Evolutionary conservation across 2,113 vertebrate genomes (phyloP), one percentile per base, ranked within the genome.

Genomic region (Opisthocomus hoazin): DNA sequence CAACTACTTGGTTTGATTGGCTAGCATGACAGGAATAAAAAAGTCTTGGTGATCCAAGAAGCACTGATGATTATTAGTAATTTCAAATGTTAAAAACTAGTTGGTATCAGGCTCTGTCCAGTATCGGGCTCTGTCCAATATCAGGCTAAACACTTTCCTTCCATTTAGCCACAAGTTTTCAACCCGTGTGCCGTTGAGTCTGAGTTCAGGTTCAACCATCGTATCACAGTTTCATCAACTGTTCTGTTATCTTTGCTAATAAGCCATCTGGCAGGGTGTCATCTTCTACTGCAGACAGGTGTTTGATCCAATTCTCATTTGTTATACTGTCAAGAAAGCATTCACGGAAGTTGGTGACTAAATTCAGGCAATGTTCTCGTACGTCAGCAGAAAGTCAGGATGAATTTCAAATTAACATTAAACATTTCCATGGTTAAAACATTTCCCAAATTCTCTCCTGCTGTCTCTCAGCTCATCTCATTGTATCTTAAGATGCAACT

Each of bases 261-360:
- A 83, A 90, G 87, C 91, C 90, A 94, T 90, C 95, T 96, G 95
- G 87, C 90, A 94, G 87, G 84, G 95, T 95, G 90, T 93, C 91
- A 84, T 83, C 91, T 95, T 94, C 94, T 83, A 22, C 74, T 50
- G 89, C 87, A 87, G 96, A 66, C 77, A 95, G 93, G 81, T 94
- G 92, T 63, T 91, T 91, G 87, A 91, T 87, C 91, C 89, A 90
- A 29, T 90, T 93, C 68, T 90, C 92, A 77, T 94, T 93, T 90
- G 70, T 94, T 96, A 57, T 5, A 83, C 78, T 91, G 87, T 73
- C 77, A 89, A 69, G 70, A 90, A 83, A 63, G 70, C 66, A 45
- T 73, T 89, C 78, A 61, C 46, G 94, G 78, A 74, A 77, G 57
- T 79, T 88, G 70, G 90, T 91, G 93, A 90, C 89, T 96, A 83